Evolutionary conservation across 2,797 vertebrate species (phyloP).

Genomic region (Sardinella longiceps): DNA sequence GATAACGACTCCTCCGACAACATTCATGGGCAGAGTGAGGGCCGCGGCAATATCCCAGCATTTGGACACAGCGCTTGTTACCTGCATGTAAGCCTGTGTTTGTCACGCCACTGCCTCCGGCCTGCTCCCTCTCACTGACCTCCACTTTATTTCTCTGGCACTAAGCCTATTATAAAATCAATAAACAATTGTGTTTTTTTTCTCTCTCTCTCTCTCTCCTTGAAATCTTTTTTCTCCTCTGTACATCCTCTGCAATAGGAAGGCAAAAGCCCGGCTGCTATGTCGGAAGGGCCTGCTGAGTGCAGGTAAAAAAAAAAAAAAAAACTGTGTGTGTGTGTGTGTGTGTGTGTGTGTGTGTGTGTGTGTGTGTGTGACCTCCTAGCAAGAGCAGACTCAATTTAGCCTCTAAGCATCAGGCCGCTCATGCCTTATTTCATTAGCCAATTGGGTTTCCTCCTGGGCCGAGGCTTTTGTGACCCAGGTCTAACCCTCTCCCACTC

Average conservation of each 20-base stretch:
- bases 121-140: conserved; percentile 67
- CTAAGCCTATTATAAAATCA: conserved; percentile 89
- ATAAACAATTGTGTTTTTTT: conserved; percentile 84
- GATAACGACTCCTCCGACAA: conserved; percentile 63
- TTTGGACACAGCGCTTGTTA: conserved; percentile 69
- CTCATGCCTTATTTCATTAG: conserved; percentile 52
- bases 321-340: too few relatives aligned
- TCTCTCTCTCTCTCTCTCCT: conserved; percentile 64
- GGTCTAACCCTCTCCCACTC: conserved; percentile 44
- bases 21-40: conserved; percentile 13
- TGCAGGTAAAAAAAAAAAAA: background rate
- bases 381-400: conserved; percentile 52
- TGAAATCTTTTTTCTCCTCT: conserved; percentile 80
- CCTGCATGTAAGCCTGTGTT: conserved; percentile 73
- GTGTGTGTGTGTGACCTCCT: conserved; percentile 50
- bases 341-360: too few relatives aligned
- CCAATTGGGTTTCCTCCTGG: conserved; percentile 49
- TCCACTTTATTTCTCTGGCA: conserved; percentile 78
- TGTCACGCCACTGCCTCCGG: conserved; percentile 72
- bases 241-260: conserved; percentile 76
- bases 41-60: conserved; percentile 60
- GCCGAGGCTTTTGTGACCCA: conserved; percentile 45
- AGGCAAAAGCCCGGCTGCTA: conserved; percentile 55
- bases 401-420: conserved; percentile 49
- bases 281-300: background rate